Base-by-base conservation (phyloP, 2,797 vertebrate genomes). In the Miichthys miiuy region DNA sequence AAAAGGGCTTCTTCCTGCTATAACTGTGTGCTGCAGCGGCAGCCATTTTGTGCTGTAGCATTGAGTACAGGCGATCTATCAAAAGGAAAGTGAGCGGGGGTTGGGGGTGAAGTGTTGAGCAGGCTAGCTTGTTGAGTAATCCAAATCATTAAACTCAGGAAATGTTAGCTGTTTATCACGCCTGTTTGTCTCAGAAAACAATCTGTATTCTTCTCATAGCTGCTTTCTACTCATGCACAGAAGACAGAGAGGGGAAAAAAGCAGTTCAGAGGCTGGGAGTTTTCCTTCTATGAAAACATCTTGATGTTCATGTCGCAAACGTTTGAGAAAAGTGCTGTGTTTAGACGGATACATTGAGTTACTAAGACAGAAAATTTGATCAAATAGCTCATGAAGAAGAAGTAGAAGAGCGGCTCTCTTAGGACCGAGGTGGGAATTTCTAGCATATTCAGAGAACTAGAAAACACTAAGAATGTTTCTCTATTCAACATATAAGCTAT, bases 41-140 rank as follows among this genome's bases (percentile, higher is more conserved):
- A 85, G 87, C 89, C 93, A 94, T 94, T 92, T 95, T 94, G 82
- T 82, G 84, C 76, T 89, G 57, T 70, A 87, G 76, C 78, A 68
- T 71, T 82, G 75, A 76, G 77, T 77, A 68, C 80, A 86, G 79
- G 65, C 69, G 68, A 51, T 83, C 68, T 63, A 69, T 91, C 68
- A 89, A 68, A 83, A 61, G 50, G 20, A 85, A 80, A 82, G 27
- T 38, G 62, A 68, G 77, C 72, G 80, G 82, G 81, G 86, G 85
- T 21, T 68, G 82, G 80, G 48, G 72, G 34, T 38, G 34, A 73
- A 47, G 47, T 68, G 63, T 82, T 5, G 13, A 58, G 57, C 38
- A 76, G 34, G 75, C 77, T 92, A 89, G 78, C 83, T 68, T 83
- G 58, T 72, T 75, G 56, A 77, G 44, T 61, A 60, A 66, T 80